Conservation (phyloP, 64 coral and sea anemone genomes). For the Porites australiensis region DNA sequence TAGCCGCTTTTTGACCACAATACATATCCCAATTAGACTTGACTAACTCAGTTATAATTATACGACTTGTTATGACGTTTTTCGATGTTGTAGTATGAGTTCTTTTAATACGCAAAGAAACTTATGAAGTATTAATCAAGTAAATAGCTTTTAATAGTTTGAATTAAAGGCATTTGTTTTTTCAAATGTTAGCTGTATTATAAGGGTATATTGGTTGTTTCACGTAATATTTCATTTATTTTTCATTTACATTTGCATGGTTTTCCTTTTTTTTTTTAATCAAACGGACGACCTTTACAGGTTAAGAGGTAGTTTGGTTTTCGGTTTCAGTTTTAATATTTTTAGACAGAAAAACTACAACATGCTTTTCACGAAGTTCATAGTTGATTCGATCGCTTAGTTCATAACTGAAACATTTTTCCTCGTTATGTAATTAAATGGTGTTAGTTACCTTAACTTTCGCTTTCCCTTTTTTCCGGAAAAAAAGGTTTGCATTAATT, state of each 20-base stretch:
- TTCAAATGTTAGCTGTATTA: too few species aligned
- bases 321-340: conserved; percentile 13
- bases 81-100: too few species aligned
- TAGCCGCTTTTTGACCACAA: too few species aligned
- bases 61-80: too few species aligned
- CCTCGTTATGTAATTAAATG: background rate
- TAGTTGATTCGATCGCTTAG: background rate
- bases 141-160: too few species aligned
- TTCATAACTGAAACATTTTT: background rate
- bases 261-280: background rate
- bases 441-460: background rate
- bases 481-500: conserved; percentile 4
- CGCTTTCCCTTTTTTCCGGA: background rate
- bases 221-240: conserved; percentile 14
- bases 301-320: conserved; percentile 38
- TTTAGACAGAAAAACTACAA: background rate
- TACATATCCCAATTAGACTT: too few species aligned
- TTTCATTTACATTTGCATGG: too few species aligned
- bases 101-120: too few species aligned
- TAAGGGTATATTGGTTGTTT: background rate
- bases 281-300: conserved; percentile 5
- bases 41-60: too few species aligned
- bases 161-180: too few species aligned
- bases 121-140: too few species aligned
- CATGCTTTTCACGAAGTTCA: background rate